phyloP scores from a whole-genome alignment of 2,113 vertebrate genomes.

The Periophthalmus modestus region DNA sequence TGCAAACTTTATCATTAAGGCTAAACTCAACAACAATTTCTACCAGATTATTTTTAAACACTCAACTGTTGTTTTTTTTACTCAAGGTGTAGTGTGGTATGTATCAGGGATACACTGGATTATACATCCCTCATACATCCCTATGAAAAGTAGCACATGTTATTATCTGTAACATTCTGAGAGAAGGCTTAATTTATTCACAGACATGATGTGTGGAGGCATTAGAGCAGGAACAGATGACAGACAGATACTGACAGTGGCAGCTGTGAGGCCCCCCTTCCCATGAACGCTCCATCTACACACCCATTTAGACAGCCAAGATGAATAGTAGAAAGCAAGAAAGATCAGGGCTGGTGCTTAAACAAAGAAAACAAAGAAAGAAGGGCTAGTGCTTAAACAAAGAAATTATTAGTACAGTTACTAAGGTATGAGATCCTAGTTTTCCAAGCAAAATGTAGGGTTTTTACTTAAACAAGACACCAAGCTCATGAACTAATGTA shows the following conservation, averaged over 20 bases:
- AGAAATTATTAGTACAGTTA: background rate
- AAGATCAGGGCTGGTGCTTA: too few relatives aligned
- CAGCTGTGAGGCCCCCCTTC: constrained; percentile 37
- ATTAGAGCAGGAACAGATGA: background rate
- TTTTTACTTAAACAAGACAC: background rate
- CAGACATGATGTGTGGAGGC: background rate
- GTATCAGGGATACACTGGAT: background rate
- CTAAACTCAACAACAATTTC: background rate
- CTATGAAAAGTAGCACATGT: background rate
- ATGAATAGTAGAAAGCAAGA: background rate
- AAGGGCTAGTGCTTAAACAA: background rate
- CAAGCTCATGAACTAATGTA: too few relatives aligned
- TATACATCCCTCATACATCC: background rate
- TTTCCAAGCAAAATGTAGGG: background rate
- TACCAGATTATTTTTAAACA: background rate
- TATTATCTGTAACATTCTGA: background rate
- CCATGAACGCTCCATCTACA: background rate
- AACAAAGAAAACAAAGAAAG: too few relatives aligned
- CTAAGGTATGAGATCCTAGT: background rate
- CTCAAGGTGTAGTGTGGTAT: constrained; percentile 7
- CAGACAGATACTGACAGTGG: constrained; percentile 38
- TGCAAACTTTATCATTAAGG: background rate
- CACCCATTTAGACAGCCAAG: background rate
- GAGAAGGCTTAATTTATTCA: background rate
- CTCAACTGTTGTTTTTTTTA: background rate